phyloP scores from a whole-genome alignment of 1,140 invertebrate genomes.

The Drosophila orena region DNA sequence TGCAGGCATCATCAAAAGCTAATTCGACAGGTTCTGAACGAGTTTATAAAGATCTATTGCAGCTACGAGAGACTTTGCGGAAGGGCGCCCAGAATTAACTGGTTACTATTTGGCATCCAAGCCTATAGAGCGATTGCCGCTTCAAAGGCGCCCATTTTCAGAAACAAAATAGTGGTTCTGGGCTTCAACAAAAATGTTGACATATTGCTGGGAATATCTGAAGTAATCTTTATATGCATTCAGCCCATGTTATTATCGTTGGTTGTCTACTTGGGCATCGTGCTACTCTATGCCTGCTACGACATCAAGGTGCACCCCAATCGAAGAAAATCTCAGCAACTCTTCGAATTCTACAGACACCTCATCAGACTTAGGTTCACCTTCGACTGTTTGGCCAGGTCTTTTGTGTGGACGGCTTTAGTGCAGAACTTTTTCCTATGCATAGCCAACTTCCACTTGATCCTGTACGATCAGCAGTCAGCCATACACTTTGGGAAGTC shows the following conservation, averaged over 20 bases:
- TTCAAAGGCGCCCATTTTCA: neutral
- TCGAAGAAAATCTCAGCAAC: neutral
- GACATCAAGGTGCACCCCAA: neutral
- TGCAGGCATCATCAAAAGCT: neutral
- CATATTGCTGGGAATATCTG: neutral
- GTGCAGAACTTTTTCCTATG: neutral
- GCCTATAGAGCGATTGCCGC: neutral
- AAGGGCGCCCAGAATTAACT: slow-evolving; percentile 31
- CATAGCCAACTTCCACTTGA: slow-evolving; percentile 31
- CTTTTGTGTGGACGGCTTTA: slow-evolving; percentile 38
- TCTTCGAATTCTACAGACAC: slow-evolving; percentile 10
- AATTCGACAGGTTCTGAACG: slow-evolving; percentile 29
- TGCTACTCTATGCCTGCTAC: slow-evolving; percentile 38
- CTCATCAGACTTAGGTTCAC: slow-evolving; percentile 36
- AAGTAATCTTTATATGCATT: slow-evolving; percentile 23
- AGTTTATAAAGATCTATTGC: slow-evolving; percentile 35
- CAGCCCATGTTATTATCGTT: slow-evolving; percentile 36
- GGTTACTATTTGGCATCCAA: slow-evolving; percentile 20
- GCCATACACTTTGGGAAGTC: neutral
- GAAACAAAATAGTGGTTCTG: neutral
- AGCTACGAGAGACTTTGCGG: slow-evolving; percentile 9
- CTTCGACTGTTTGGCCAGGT: slow-evolving; percentile 42
- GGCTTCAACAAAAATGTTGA: neutral
- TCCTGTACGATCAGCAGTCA: slow-evolving; percentile 21
- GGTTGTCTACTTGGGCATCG: slow-evolving; percentile 25